Base-by-base conservation (phyloP, 2,888 invertebrate genomes). In the Cephus sareptanus region DNA sequence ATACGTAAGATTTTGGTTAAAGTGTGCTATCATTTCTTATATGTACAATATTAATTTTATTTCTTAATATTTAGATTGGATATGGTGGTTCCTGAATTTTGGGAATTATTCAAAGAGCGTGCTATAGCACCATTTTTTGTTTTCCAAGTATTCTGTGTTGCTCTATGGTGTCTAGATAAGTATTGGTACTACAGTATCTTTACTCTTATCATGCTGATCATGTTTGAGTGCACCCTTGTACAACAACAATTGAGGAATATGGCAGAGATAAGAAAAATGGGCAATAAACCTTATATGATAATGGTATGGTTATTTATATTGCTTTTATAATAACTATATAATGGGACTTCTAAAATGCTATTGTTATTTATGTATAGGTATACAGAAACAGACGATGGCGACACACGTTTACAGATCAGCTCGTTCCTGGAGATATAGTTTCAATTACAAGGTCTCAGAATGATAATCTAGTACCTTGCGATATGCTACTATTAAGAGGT, bases 41-140 rank as follows among this genome's bases (percentile, higher is more conserved):
- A 30, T 34, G 11, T 11, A 31, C 15, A 33, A 34, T 68, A 37
- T n/a, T 33, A 4, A 75, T 71, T 78, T 78, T n/a, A n/a, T 0
- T 77, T 40, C 6, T 56, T 31, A 33, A 68, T 34, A 90, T 91
- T 75, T 87, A 95, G 95, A 77, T 92, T 96, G 91, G 94, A 94
- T 82, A 95, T 96, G 95, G 95, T 98, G 79, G 97, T 99, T 31
- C 99, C 99, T 1, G 97, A 98, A 91, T 99, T 99, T 90, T 94
- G 95, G 93, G 98, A 99, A 92, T 93, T 99, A 31, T 99, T 99
- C 90, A 96, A 96, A 87, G 99, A 99, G 92, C 94, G 99, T 86
- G 99, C 99, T 1, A 99, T 99, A 0, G 99, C 99, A 0, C 99
- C 99, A 2, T 99, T 99, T 92, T 99, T 99, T 92, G 99, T 99